A percentile compares a stretch with the other conserved stretches of the same genome.
Evolutionary conservation across 2,797 vertebrate genomes (phyloP).

Genomic region (Numenius phaeopus): DNA sequence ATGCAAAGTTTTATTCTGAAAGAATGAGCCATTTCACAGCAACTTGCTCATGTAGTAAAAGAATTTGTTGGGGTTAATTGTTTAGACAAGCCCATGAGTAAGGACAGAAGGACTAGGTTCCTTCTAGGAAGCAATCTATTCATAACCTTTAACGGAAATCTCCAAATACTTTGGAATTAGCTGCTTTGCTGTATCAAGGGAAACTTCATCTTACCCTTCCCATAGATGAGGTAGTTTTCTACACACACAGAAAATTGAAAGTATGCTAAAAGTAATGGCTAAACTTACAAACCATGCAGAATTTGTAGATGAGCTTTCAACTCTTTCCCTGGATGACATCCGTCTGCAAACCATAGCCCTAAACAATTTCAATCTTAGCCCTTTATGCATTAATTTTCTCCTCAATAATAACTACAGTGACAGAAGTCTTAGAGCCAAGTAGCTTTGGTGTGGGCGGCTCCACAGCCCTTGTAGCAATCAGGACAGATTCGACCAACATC

Average conservation of each 20-base stretch:
- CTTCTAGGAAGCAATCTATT: neutral
- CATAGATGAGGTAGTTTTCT: neutral
- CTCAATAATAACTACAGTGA: neutral
- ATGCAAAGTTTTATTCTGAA: neutral
- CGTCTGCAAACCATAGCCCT: neutral
- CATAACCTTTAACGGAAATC: slow-evolving; percentile 16
- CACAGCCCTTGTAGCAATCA: neutral
- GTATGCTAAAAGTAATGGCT: neutral
- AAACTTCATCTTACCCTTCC: neutral
- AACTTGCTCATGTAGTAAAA: neutral
- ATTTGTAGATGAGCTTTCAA: neutral
- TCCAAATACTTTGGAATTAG: neutral
- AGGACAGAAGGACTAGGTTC: neutral
- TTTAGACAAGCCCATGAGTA: neutral
- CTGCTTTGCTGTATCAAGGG: neutral
- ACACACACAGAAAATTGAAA: neutral
- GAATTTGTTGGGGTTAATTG: neutral
- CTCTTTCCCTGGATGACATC: neutral
- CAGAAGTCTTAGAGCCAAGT: neutral
- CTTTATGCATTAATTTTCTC: neutral
- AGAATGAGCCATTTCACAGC: neutral
- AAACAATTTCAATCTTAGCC: too few species aligned
- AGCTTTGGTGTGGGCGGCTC: neutral
- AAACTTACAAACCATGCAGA: neutral
- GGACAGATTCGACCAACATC: neutral